Evolutionary conservation across 2,888 invertebrate species (phyloP).

Genomic region (Philereme transversata): DNA sequence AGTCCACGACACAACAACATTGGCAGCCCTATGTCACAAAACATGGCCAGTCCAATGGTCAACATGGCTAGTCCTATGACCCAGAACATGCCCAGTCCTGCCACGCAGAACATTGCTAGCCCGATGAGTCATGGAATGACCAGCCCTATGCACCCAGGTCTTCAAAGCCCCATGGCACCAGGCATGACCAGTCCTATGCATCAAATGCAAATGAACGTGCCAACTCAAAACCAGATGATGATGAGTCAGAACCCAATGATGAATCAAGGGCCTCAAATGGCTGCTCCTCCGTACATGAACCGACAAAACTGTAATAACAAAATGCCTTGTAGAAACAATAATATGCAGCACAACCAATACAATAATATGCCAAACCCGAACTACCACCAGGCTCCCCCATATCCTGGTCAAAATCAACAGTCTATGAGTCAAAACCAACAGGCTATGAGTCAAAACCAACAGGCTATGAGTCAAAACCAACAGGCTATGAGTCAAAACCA

Average conservation of each 20-base stretch:
- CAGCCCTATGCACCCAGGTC: constrained; percentile 74
- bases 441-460: constrained; percentile 65
- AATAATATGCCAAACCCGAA: constrained; percentile 63
- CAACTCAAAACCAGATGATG: constrained; percentile 64
- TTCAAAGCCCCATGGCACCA: constrained; percentile 74
- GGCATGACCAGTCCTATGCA: constrained; percentile 73
- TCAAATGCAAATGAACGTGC: constrained; percentile 69
- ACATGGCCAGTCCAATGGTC: constrained; percentile 68
- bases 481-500: constrained; percentile 52
- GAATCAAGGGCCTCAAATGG: constrained; percentile 55
- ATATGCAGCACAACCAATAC: constrained; percentile 21
- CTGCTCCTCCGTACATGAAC: constrained; percentile 55
- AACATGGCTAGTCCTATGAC: constrained; percentile 67
- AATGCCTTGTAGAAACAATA: constrained; percentile 58
- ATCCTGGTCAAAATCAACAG: constrained; percentile 48
- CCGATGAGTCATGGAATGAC: constrained; percentile 77
- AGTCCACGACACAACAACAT: constrained; percentile 72
- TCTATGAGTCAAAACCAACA: constrained; percentile 67
- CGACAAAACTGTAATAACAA: constrained; percentile 64
- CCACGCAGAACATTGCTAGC: constrained; percentile 70
- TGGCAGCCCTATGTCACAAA: constrained; percentile 64
- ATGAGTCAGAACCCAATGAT: constrained; percentile 55
- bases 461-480: constrained; percentile 60
- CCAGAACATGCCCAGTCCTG: constrained; percentile 66
- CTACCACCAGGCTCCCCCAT: constrained; percentile 63